Evolutionary conservation across 2,113 vertebrate species (phyloP).

Genomic region (Hemiprocne comata): DNA sequence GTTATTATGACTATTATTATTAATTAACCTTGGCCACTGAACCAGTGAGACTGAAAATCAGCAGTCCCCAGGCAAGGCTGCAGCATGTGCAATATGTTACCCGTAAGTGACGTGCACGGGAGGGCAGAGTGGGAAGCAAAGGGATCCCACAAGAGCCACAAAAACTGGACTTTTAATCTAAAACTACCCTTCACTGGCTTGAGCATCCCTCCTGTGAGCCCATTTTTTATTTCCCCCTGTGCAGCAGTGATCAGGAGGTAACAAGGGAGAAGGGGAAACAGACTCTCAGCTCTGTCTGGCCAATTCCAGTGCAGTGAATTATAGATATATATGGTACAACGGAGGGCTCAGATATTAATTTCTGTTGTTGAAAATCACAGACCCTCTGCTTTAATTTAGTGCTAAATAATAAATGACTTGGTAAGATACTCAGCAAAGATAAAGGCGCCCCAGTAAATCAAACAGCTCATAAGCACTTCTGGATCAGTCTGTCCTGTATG

Average conservation of each 20-base stretch:
- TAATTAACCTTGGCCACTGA: not conserved
- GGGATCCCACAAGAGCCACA: not conserved
- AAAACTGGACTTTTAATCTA: conserved; percentile 38
- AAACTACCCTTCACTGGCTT: conserved; percentile 11
- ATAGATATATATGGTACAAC: conserved; percentile 34
- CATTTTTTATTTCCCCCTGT: conserved; percentile 12
- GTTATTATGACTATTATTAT: not conserved
- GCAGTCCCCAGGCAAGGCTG: not conserved
- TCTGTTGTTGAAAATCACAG: conserved; percentile 59
- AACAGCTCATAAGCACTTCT: conserved; percentile 52
- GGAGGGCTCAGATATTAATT: conserved; percentile 51
- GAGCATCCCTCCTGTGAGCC: not conserved
- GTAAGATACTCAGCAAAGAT: conserved; percentile 51
- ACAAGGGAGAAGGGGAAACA: conserved; percentile 23
- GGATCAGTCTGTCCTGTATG: conserved; percentile 47
- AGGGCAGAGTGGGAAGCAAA: not conserved
- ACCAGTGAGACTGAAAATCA: not conserved
- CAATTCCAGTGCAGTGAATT: conserved; percentile 15
- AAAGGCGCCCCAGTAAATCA: conserved; percentile 62
- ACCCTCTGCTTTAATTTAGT: conserved; percentile 60
- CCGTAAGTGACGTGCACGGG: not conserved
- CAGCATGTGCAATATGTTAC: not conserved
- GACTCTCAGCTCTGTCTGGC: not conserved
- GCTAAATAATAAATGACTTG: conserved; percentile 68
- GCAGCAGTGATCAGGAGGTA: conserved; percentile 38